Percentiles rank a stretch among this genome's conserved stretches.
Conservation (phyloP, 2,113 vertebrate species). For the Trogon surrucura region DNA sequence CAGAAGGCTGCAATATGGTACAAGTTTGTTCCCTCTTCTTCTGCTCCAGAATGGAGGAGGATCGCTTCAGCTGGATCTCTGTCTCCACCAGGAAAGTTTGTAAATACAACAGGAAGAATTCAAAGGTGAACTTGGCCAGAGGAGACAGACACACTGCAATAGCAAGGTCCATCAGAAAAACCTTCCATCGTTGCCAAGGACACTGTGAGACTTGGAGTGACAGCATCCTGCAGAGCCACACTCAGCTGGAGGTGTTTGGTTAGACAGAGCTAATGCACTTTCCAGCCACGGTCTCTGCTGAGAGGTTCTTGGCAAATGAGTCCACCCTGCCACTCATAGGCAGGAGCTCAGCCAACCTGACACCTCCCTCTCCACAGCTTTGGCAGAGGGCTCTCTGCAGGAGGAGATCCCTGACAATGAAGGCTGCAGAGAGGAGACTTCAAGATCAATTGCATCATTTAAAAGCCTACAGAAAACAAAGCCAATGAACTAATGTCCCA, state of each 20-base stretch:
- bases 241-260: neutral
- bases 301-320: slow-evolving; percentile 13
- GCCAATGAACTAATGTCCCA: neutral
- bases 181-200: neutral
- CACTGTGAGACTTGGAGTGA: neutral
- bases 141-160: neutral
- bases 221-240: neutral
- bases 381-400: neutral
- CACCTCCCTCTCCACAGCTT: neutral
- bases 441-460: neutral
- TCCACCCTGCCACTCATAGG: neutral
- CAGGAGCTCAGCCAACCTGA: neutral
- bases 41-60: neutral
- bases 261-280: neutral
- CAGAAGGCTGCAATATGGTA: neutral
- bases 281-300: neutral
- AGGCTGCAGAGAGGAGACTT: neutral
- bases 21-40: neutral
- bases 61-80: neutral
- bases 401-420: neutral
- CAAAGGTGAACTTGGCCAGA: neutral
- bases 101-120: neutral
- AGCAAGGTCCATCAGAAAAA: neutral
- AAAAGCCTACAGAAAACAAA: neutral
- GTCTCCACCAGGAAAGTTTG: neutral